Base-by-base conservation (phyloP, 2,888 invertebrate species). In the Mesorhabditis sp. region DNA sequence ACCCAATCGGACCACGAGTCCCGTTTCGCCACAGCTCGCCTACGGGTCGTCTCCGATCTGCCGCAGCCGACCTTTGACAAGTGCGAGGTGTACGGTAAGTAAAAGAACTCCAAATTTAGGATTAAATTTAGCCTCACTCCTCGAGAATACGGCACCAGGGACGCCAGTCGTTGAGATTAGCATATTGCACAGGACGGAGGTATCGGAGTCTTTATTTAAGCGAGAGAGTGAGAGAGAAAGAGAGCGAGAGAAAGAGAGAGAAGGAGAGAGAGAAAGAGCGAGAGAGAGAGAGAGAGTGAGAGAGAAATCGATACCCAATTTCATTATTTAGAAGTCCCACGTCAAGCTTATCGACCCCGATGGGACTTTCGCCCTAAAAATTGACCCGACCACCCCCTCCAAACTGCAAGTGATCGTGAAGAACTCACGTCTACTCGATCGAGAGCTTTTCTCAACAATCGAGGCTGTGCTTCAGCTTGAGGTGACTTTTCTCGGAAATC, bases 311-410 rank as follows among this genome's bases (percentile, higher is more conserved):
- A 28, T 28, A 28, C 28, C 28, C 28, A 28, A 28, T 28, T 28
- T 28, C 28, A 43, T 41, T 6, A 71, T 72, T 15, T 66, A 76
- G 74, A 67, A 67, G 65, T 74, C 74, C 7, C 64, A 50, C 63
- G 61, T 77, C 62, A 65, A 61, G 7, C 66, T 78, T 4, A 67
- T 75, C 62, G 78, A 78, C 61, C 78, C 78, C 7, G 78, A 78
- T 50, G 75, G 70, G 42, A 74, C 78, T 1, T 78, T 78, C 15
- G 10, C n/a, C 0, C 66, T 77, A 28, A 62, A 69, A 5, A 45
- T 44, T 10, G 67, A 67, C 2, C 65, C 71, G 5, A 66, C 67
- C 45, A 69, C 58, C n/a, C n/a, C 58, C n/a, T 50, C 58, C 7
- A 50, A 10, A 10, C 2, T 50, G 7, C 58, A 73, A 4, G 10